phyloP scores from a whole-genome alignment of 1,140 invertebrate species.

The Drosophila fuyamai region DNA sequence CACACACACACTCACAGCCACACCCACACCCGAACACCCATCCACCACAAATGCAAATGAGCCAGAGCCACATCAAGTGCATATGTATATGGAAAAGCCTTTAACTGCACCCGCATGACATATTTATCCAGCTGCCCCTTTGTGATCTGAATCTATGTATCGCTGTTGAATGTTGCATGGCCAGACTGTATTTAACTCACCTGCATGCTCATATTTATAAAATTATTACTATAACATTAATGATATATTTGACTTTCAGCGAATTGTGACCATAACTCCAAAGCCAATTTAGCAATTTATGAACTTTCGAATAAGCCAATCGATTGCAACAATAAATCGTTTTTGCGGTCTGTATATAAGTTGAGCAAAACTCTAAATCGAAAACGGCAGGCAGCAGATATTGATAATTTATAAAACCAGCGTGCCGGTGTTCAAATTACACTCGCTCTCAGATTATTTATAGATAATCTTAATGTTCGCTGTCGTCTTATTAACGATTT shows the following conservation, averaged over 20 bases:
- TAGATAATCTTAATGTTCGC: constrained; percentile 69
- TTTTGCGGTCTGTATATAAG: constrained; percentile 10
- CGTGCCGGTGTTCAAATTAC: constrained; percentile 34
- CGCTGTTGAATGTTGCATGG: constrained; percentile 41
- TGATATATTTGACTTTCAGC: constrained; percentile 42
- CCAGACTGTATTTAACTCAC: constrained; percentile 21
- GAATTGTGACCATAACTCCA: constrained; percentile 44
- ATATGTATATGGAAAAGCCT: constrained; percentile 1
- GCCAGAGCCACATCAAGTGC: constrained; percentile 13
- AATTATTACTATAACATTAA: constrained; percentile 11
- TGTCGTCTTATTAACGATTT: constrained; percentile 59
- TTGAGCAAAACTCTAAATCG: constrained; percentile 1
- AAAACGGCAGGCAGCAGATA: constrained; percentile 7
- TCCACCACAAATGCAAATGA: constrained; percentile 31
- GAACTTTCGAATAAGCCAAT: constrained; percentile 5
- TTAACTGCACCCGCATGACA: constrained; percentile 27
- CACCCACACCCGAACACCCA: background rate
- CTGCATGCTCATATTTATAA: constrained; percentile 26
- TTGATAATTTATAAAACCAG: constrained; percentile 50
- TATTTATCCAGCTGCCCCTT: constrained; percentile 8
- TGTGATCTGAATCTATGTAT: constrained; percentile 7
- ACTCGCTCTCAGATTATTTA: constrained; percentile 45
- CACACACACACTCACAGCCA: background rate
- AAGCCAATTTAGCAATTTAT: constrained; percentile 23
- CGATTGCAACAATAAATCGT: constrained; percentile 14